Evolutionary conservation across 2,888 invertebrate species (phyloP).

Genomic region (Prosopocoilus inquinatus): DNA sequence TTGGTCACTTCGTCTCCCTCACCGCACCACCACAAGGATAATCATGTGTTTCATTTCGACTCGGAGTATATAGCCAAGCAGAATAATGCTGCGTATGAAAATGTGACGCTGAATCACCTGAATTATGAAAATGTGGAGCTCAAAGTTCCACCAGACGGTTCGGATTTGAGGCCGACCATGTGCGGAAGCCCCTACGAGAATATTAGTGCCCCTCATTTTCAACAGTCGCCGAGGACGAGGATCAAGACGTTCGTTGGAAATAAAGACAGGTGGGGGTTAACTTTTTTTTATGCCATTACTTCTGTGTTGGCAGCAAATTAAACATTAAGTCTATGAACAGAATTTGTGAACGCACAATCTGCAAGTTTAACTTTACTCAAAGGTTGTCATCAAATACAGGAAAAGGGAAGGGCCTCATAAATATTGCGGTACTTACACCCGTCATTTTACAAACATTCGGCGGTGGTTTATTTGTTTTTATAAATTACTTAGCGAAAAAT

Average conservation of each 20-base stretch:
- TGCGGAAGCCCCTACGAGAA: constrained; percentile 62
- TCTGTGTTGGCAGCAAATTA: no score
- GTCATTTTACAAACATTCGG: no score
- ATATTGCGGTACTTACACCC: no score
- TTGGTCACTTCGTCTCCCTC: constrained; percentile 27
- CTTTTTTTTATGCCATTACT: no score
- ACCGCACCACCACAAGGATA: constrained; percentile 34
- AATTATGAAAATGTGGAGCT: constrained; percentile 46
- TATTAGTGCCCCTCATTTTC: constrained; percentile 53
- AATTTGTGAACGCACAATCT: no score
- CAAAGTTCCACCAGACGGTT: constrained; percentile 37
- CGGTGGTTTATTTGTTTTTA: no score
- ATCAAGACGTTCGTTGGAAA: constrained; percentile 57
- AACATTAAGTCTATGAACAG: no score
- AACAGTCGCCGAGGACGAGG: constrained; percentile 59
- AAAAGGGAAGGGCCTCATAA: no score
- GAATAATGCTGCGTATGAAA: constrained; percentile 39
- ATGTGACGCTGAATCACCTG: constrained; percentile 32
- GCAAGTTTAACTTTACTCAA: no score
- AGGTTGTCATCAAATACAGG: no score
- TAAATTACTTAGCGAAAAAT: no score
- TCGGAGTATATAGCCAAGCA: constrained; percentile 29
- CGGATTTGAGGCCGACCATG: constrained; percentile 27
- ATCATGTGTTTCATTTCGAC: constrained; percentile 43
- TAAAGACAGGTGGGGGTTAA: constrained; percentile 43